Evolutionary conservation across 2,113 vertebrate species (phyloP).

Genomic region (Siphamia tubifer): DNA sequence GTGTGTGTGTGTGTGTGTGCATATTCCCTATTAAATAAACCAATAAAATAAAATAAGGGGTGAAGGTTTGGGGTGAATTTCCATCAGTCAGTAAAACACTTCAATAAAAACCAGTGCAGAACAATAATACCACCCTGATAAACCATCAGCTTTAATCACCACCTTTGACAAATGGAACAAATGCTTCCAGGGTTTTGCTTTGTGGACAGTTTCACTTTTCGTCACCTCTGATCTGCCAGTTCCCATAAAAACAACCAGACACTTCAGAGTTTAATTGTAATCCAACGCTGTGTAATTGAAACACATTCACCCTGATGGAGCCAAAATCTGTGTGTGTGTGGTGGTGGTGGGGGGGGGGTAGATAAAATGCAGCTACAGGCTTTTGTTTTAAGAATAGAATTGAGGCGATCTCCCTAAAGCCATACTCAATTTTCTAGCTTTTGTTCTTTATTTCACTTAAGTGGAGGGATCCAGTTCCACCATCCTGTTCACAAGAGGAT

Average conservation of each 20-base stretch:
- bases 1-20: too few species aligned
- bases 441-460: too few species aligned
- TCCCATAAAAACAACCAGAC: background rate
- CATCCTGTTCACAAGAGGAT: too few species aligned
- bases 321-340: background rate
- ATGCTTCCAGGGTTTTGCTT: background rate
- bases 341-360: background rate
- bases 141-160: constrained; percentile 1
- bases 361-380: constrained; percentile 26
- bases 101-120: background rate
- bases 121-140: constrained; percentile 19
- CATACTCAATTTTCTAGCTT: too few species aligned
- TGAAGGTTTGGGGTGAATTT: background rate
- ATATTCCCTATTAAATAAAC: too few species aligned
- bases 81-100: background rate
- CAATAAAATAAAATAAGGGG: too few species aligned
- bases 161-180: background rate
- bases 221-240: background rate
- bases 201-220: background rate
- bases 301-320: background rate
- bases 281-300: constrained; percentile 27
- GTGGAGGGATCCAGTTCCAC: too few species aligned
- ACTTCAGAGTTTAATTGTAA: constrained; percentile 17
- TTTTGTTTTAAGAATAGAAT: constrained; percentile 6
- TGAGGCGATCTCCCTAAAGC: too few species aligned